Percentiles rank a stretch among this genome's conserved stretches.
Conservation (phyloP, 2,888 invertebrate genomes). For the Tanypteryx hageni region DNA sequence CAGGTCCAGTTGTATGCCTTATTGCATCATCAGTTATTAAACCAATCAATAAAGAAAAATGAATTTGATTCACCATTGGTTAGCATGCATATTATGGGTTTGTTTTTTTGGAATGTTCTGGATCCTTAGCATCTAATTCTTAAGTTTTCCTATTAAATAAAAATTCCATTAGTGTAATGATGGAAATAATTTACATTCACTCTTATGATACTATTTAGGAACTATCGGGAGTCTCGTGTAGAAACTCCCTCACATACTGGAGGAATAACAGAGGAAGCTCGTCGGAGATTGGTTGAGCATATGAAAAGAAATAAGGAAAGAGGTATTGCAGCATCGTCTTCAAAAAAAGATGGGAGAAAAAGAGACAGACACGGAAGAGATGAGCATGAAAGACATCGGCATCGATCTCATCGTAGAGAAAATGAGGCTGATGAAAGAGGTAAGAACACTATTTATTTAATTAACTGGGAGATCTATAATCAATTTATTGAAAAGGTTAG, state of each 20-base stretch:
- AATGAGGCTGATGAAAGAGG: constrained; percentile 69
- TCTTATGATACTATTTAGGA: constrained; percentile 74
- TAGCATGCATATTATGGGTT: too few species aligned
- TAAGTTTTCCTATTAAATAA: too few species aligned
- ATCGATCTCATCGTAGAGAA: constrained; percentile 69
- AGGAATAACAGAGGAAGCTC: constrained; percentile 89
- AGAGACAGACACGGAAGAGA: constrained; percentile 71
- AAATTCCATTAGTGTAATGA: too few species aligned
- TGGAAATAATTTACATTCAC: too few species aligned
- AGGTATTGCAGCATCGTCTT: constrained; percentile 69
- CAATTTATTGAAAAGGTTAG: background rate
- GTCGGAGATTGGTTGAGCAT: constrained; percentile 84
- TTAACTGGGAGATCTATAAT: background rate
- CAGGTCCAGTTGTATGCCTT: too few species aligned
- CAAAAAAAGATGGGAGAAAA: constrained; percentile 69
- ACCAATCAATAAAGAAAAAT: too few species aligned
- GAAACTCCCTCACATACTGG: constrained; percentile 98
- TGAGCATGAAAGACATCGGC: constrained; percentile 72
- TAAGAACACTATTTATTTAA: constrained; percentile 42
- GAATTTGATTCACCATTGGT: too few species aligned
- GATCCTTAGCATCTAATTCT: too few species aligned
- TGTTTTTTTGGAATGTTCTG: too few species aligned
- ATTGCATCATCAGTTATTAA: too few species aligned
- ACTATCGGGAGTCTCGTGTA: constrained; percentile 87
- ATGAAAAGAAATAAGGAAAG: constrained; percentile 72